A percentile compares a stretch with the other conserved stretches of the same genome.
Conservation (phyloP, 2,113 vertebrate species). For the Podilymbus podiceps region DNA sequence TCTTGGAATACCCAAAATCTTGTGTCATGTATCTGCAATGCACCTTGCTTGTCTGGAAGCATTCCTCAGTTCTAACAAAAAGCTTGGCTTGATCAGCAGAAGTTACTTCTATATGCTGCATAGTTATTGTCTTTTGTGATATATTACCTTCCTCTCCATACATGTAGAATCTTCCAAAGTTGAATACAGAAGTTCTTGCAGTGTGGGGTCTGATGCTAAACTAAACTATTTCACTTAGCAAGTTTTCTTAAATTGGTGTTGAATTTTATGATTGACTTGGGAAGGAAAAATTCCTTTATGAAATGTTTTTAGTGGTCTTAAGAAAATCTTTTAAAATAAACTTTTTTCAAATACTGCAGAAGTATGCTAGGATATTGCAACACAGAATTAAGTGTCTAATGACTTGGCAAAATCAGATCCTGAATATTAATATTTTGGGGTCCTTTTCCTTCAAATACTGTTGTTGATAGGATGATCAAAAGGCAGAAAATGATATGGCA, state of each 20-base stretch:
- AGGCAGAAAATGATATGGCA: conserved; percentile 92
- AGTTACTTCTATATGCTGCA: background rate
- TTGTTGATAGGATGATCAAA: conserved; percentile 86
- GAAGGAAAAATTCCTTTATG: background rate
- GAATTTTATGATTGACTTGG: background rate
- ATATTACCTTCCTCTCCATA: background rate
- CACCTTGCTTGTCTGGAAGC: background rate
- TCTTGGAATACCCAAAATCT: background rate
- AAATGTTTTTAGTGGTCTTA: background rate
- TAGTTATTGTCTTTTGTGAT: background rate
- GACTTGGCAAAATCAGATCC: background rate
- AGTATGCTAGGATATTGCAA: background rate
- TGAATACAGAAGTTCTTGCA: background rate
- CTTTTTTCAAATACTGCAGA: background rate
- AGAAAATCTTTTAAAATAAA: background rate
- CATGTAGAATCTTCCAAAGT: background rate
- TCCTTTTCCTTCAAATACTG: conserved; percentile 17
- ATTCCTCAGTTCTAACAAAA: background rate
- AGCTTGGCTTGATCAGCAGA: background rate
- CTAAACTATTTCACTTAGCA: background rate
- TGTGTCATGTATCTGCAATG: background rate
- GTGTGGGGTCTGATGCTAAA: background rate
- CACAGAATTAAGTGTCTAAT: background rate
- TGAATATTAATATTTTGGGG: background rate
- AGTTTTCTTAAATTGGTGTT: background rate